phyloP scores from a whole-genome alignment of 2,797 vertebrate species.

The Mus spretus region DNA sequence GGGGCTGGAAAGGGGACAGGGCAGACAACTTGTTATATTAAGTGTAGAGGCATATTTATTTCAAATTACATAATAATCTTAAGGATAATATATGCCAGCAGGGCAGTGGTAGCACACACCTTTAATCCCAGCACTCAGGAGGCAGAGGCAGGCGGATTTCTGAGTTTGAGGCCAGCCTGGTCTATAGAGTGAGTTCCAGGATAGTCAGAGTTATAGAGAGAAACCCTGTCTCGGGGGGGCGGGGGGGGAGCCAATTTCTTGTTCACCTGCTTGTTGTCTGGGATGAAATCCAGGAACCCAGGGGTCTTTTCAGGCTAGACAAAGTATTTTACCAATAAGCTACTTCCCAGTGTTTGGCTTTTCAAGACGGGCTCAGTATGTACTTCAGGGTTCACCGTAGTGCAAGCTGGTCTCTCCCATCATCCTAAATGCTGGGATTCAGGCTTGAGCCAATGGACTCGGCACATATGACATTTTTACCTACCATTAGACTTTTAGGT shows the following conservation, averaged over 20 bases:
- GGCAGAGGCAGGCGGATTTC: too few relatives aligned
- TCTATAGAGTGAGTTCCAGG: too few relatives aligned
- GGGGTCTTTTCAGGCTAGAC: background rate
- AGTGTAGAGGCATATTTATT: background rate
- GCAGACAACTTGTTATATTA: background rate
- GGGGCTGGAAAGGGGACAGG: background rate
- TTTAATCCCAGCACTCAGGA: too few relatives aligned
- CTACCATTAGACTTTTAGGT: constrained; percentile 4
- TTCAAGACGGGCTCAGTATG: background rate
- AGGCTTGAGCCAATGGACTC: background rate
- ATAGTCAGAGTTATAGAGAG: too few relatives aligned
- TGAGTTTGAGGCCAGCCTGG: too few relatives aligned
- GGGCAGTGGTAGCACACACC: too few relatives aligned
- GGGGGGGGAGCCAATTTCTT: too few relatives aligned
- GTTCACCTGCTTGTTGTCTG: background rate
- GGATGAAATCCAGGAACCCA: background rate
- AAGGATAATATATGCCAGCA: background rate
- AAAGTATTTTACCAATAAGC: background rate
- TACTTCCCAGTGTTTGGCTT: background rate
- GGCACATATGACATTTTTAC: constrained; percentile 18
- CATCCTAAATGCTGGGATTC: background rate
- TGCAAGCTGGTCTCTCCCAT: background rate
- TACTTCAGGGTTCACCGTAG: too few relatives aligned
- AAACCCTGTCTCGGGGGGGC: too few relatives aligned
- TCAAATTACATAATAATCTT: background rate